These are phyloP conservation scores for Sisor rabdophorus DNA, from an alignment of 2,113 vertebrate genomes.

Conservation along the genomic window DNA sequence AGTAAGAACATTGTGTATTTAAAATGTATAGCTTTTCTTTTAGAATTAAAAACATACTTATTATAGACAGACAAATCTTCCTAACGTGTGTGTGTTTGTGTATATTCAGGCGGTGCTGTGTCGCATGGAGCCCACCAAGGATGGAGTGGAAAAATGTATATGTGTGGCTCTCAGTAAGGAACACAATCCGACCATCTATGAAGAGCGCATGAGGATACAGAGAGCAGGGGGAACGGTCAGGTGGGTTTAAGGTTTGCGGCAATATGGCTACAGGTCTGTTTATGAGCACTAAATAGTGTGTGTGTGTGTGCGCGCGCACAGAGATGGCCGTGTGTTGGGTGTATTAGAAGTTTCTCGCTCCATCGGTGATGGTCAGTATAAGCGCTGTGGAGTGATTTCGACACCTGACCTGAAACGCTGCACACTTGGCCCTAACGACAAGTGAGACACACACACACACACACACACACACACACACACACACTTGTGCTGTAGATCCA, in stretches of 20 bases:
- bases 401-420: constrained; percentile 88
- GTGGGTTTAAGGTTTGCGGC: constrained; percentile 58
- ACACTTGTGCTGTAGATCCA: neutral
- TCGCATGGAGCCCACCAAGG: constrained; percentile 70
- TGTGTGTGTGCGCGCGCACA: constrained; percentile 53
- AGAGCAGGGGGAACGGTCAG: constrained; percentile 92
- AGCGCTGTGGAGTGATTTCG: constrained; percentile 89
- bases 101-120: constrained; percentile 83
- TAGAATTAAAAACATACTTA: no score
- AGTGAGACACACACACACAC: constrained; percentile 57
- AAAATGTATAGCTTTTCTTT: neutral
- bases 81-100: constrained; percentile 15
- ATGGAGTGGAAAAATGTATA: constrained; percentile 67
- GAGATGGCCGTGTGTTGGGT: constrained; percentile 87
- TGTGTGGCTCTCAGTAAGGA: constrained; percentile 89
- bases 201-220: constrained; percentile 95
- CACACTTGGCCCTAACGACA: constrained; percentile 83
- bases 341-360: constrained; percentile 95
- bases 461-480: neutral
- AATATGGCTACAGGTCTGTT: no score
- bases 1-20: constrained; percentile 66
- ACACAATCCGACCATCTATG: constrained; percentile 93
- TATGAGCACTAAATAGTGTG: neutral
- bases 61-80: no score
- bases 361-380: constrained; percentile 95